Base-by-base conservation (phyloP, 1,140 invertebrate species). In the Hylyphantes graminicola region DNA sequence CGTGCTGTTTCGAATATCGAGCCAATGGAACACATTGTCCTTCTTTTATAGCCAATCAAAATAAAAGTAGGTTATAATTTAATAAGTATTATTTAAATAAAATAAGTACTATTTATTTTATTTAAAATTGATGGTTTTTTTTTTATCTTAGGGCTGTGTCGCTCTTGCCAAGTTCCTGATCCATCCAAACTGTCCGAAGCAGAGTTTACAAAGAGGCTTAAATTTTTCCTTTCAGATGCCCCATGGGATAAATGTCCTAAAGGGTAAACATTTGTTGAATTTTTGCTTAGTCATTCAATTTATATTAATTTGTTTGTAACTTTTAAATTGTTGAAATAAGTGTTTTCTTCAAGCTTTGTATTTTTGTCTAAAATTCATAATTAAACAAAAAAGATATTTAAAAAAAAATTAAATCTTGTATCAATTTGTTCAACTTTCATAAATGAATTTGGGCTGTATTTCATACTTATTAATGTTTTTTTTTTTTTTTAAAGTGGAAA, bases 1-100 rank as follows among this genome's bases (percentile, higher is more conserved):
- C 48, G 5, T 88, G 87, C 74, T 88, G 87, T 51, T 86, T 64
- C 77, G 81, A 84, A 55, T 79, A 74, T 57, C 55, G 64, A 53
- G 17, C 9, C 13, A 85, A 86, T 59, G 57, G 64, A 57, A 64
- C 83, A 7, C 84, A 87, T 57, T 88, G 87, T 57, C 81, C 86
- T 13, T 84, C 86, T 57, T 51, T 35, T 63, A 67, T 80, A 48
- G 76, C 76, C 72, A n/a, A 54, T 57, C n/a, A 75, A 59, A 35
- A 8, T 7, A 75, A 17, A 83, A 63, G 81, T 83, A 65, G 13
- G 0, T 55, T 15, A 73, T 10, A 68, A 21, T 11, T 53, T 35
- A 35, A 35, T 35, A 35, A 35, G 35, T 35, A 35, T 1, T 35
- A 35, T 35, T 35, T 35, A 35, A 35, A 5, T 35, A 2, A 2